Conservation (phyloP, 37 sponge, comb jelly and placozoan species). For the Tethya wilhelma region DNA sequence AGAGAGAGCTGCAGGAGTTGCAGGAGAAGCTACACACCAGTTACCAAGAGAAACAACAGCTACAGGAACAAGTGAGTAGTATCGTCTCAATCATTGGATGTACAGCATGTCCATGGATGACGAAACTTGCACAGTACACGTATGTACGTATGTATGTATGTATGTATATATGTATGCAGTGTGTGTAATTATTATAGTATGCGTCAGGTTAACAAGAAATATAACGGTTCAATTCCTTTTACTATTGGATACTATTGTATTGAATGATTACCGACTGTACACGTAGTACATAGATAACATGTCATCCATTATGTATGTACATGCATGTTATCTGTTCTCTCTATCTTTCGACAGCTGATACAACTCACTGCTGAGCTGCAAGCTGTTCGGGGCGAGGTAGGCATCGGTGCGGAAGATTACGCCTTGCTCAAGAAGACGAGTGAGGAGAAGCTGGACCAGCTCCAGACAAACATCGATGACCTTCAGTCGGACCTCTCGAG, state of each 20-base stretch:
- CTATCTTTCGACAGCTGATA: not conserved
- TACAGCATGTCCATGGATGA: too few relatives aligned
- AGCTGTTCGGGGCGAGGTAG: not conserved
- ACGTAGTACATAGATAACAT: not conserved
- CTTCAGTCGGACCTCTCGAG: not conserved
- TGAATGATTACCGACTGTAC: not conserved
- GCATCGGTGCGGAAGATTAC: not conserved
- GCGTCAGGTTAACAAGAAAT: too few relatives aligned
- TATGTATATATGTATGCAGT: too few relatives aligned
- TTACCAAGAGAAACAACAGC: not conserved
- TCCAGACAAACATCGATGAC: not conserved
- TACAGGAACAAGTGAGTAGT: constrained; percentile 18
- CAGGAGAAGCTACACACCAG: constrained; percentile 2
- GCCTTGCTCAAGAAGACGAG: not conserved
- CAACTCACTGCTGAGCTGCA: constrained; percentile 3
- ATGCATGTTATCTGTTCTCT: not conserved
- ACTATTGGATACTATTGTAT: too few relatives aligned
- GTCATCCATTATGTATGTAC: not conserved
- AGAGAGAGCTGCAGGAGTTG: constrained; percentile 14
- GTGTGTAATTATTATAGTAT: too few relatives aligned
- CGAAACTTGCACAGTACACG: too few relatives aligned
- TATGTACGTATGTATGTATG: too few relatives aligned
- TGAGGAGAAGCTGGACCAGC: not conserved
- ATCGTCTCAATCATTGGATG: too few relatives aligned
- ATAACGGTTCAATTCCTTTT: too few relatives aligned